phyloP scores from a whole-genome alignment of 2,113 vertebrate genomes.

The Herpetotheres cachinnans region DNA sequence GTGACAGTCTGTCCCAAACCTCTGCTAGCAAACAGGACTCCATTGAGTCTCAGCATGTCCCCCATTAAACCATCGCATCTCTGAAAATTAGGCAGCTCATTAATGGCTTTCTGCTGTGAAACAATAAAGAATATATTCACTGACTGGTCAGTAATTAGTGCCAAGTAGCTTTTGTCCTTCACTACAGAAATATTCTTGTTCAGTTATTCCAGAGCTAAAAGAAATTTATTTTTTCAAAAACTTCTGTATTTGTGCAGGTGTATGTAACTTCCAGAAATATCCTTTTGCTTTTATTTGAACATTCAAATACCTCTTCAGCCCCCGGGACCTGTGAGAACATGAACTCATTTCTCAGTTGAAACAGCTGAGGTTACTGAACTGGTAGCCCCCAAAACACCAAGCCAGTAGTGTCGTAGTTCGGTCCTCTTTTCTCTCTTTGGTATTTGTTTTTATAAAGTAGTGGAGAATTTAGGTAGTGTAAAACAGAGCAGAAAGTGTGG shows the following conservation, averaged over 20 bases:
- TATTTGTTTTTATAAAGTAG: neutral
- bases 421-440: neutral
- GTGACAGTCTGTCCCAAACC: conserved; percentile 23
- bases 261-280: neutral
- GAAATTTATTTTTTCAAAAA: neutral
- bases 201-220: neutral
- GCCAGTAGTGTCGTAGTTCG: neutral
- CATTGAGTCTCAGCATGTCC: conserved; percentile 52
- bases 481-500: neutral
- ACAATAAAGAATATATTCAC: conserved; percentile 41
- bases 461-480: neutral
- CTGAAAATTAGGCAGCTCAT: conserved; percentile 64
- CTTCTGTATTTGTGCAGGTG: neutral
- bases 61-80: conserved; percentile 57
- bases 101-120: conserved; percentile 63
- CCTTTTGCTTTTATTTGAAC: neutral
- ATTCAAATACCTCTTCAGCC: neutral
- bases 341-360: neutral
- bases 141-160: conserved; percentile 53
- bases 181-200: neutral
- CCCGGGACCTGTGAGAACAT: neutral
- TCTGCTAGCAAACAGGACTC: conserved; percentile 27
- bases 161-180: conserved; percentile 14
- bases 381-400: neutral
- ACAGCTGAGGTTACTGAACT: neutral